Evolutionary conservation across 2,888 invertebrate species (phyloP).

Genomic region (Philereme vetulata): DNA sequence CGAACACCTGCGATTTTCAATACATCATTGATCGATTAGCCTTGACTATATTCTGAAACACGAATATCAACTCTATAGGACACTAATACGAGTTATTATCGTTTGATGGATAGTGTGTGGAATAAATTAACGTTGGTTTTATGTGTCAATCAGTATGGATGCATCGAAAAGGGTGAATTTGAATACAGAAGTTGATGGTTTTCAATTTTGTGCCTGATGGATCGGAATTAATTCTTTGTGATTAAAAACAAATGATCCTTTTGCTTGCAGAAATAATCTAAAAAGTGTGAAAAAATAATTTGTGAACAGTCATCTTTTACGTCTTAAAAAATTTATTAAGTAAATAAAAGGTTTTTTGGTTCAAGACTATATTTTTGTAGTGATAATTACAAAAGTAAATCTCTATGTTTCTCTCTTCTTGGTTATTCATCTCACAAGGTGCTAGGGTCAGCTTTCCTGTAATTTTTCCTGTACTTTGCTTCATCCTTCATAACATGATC

Average conservation of each 20-base stretch:
- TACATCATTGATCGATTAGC: conserved; percentile 75
- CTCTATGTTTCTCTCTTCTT: too few species aligned
- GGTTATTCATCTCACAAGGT: too few species aligned
- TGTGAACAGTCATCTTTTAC: too few species aligned
- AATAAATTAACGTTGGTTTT: conserved; percentile 34
- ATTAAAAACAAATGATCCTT: not conserved
- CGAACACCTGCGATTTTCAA: conserved; percentile 79
- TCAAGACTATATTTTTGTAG: too few species aligned
- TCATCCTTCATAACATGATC: too few species aligned
- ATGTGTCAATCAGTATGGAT: conserved; percentile 42
- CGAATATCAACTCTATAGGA: conserved; percentile 27
- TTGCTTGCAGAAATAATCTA: too few species aligned
- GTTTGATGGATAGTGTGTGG: not conserved
- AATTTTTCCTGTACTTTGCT: too few species aligned
- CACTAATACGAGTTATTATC: conserved; percentile 16
- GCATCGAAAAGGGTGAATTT: conserved; percentile 44
- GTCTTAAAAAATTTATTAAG: too few species aligned
- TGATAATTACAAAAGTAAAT: too few species aligned
- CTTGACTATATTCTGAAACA: conserved; percentile 39
- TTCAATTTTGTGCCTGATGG: conserved; percentile 43
- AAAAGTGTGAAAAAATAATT: too few species aligned
- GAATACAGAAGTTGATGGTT: conserved; percentile 46
- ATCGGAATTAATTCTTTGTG: conserved; percentile 25
- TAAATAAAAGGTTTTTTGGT: too few species aligned
- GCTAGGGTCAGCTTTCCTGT: too few species aligned